Percentiles rank a stretch among this genome's conserved stretches.
Conservation (phyloP, 2,888 invertebrate genomes). For the Oligia latruncula region DNA sequence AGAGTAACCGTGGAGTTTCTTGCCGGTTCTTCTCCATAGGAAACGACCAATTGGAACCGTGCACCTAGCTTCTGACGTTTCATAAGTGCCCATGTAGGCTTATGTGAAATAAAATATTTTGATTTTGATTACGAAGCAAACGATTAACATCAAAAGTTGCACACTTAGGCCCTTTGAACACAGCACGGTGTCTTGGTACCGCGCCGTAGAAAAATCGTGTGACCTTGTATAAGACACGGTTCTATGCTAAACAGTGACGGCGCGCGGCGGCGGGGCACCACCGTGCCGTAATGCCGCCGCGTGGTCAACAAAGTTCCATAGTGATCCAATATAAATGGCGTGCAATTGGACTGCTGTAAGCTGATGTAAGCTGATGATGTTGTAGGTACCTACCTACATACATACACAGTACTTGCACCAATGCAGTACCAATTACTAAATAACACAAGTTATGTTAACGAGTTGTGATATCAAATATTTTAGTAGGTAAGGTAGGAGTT, state of each 20-base stretch:
- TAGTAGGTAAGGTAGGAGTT: neutral
- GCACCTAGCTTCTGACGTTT: no score
- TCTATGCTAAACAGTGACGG: neutral
- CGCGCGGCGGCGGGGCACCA: neutral
- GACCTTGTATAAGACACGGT: neutral
- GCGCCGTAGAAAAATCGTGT: neutral
- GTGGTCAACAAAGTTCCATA: neutral
- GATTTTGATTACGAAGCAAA: neutral
- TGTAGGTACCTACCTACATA: neutral
- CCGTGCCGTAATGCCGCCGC: neutral
- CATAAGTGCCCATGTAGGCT: no score
- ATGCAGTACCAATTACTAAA: conserved; percentile 4
- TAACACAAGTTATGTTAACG: conserved; percentile 5
- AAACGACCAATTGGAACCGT: no score
- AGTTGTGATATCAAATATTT: conserved; percentile 1
- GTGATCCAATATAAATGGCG: neutral
- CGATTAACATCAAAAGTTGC: neutral
- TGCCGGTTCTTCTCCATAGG: no score
- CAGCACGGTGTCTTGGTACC: neutral
- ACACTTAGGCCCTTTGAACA: neutral
- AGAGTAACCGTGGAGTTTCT: no score
- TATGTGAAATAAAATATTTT: no score
- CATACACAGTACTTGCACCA: neutral
- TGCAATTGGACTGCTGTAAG: neutral
- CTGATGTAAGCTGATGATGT: neutral